These are phyloP conservation scores for Masnerella sp. DNA, from an alignment of 2,888 invertebrate species.

Conservation along the genomic window DNA sequence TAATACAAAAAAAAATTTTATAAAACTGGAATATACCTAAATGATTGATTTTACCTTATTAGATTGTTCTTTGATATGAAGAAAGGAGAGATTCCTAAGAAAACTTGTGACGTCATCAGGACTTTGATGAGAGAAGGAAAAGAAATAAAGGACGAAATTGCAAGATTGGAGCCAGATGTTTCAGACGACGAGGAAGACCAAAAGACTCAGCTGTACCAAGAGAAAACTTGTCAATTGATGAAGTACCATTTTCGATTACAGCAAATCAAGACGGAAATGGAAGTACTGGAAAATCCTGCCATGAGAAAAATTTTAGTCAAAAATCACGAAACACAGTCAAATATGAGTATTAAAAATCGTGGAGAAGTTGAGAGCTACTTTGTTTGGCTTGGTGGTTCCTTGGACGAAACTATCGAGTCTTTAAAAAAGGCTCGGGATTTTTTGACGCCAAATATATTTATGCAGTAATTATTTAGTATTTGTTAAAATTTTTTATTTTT, in stretches of 20 bases:
- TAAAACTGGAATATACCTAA: too few species aligned
- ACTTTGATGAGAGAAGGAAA: constrained; percentile 79
- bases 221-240: constrained; percentile 78
- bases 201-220: constrained; percentile 67
- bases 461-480: constrained; percentile 74
- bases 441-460: constrained; percentile 72
- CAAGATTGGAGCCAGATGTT: constrained; percentile 77
- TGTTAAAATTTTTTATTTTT: constrained; percentile 60
- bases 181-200: constrained; percentile 69
- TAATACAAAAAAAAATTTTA: too few species aligned
- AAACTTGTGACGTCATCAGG: constrained; percentile 79
- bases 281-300: constrained; percentile 81
- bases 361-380: constrained; percentile 73
- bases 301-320: constrained; percentile 78
- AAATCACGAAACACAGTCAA: constrained; percentile 67
- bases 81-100: constrained; percentile 78
- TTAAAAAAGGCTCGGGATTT: constrained; percentile 76
- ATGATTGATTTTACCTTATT: not conserved
- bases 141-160: constrained; percentile 79
- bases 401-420: constrained; percentile 78
- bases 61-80: constrained; percentile 81
- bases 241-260: constrained; percentile 80
- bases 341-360: constrained; percentile 59
- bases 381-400: constrained; percentile 77
- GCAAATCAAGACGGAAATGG: constrained; percentile 81